These are phyloP conservation scores for Gobionotothen gibberifrons DNA, from an alignment of 2,797 vertebrate species.

Conservation along the genomic window DNA sequence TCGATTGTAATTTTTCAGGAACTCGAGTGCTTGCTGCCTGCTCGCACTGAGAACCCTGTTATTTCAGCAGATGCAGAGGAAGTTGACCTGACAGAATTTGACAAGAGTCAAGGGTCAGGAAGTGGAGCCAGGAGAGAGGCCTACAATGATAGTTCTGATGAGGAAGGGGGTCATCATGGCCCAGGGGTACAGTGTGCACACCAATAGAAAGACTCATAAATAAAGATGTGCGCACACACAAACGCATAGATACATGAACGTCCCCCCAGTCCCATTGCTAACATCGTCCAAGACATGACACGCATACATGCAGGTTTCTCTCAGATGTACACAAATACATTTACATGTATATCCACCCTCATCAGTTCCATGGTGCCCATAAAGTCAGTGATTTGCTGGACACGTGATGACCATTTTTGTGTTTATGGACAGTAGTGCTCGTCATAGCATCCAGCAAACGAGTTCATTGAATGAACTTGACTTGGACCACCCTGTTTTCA, in stretches of 20 bases:
- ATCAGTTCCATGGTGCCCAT: slow-evolving; percentile 72
- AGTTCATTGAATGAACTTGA: slow-evolving; percentile 58
- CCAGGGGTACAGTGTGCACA: slow-evolving; percentile 98
- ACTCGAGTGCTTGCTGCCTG: slow-evolving; percentile 96
- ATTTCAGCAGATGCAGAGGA: slow-evolving; percentile 94
- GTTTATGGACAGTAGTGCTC: slow-evolving; percentile 71
- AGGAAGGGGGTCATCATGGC: slow-evolving; percentile 94
- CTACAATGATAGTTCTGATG: slow-evolving; percentile 98
- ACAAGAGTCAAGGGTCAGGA: slow-evolving; percentile 91
- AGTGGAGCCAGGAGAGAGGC: slow-evolving; percentile 94
- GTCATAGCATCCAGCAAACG: slow-evolving; percentile 62
- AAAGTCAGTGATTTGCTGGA: slow-evolving; percentile 67
- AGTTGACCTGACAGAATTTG: slow-evolving; percentile 96
- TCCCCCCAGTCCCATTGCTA: slow-evolving; percentile 64
- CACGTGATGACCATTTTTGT: slow-evolving; percentile 64
- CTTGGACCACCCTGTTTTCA: slow-evolving; percentile 57
- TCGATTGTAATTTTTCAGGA: slow-evolving; percentile 81
- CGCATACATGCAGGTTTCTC: slow-evolving; percentile 61
- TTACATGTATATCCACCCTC: slow-evolving; percentile 47
- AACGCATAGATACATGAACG: slow-evolving; percentile 59
- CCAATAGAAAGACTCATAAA: slow-evolving; percentile 87
- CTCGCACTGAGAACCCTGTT: slow-evolving; percentile 91
- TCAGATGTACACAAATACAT: slow-evolving; percentile 44
- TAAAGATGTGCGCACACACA: slow-evolving; percentile 59
- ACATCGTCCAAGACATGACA: slow-evolving; percentile 68